Conservation (phyloP, 2,797 vertebrate genomes). For the Thaleichthys pacificus region DNA sequence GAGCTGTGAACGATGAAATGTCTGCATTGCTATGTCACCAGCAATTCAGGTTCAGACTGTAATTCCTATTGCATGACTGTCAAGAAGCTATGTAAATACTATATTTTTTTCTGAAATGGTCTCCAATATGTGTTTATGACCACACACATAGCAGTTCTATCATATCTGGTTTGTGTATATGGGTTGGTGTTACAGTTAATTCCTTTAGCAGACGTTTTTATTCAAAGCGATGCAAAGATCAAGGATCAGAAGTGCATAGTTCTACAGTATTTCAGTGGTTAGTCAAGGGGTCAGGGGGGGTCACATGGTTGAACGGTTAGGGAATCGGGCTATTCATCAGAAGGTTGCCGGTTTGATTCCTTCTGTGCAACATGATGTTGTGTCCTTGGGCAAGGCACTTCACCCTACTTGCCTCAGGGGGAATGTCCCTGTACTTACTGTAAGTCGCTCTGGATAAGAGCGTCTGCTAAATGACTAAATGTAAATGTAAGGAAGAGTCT, state of each 20-base stretch:
- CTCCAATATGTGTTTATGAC: neutral
- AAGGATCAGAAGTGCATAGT: neutral
- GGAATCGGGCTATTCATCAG: neutral
- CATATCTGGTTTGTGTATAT: constrained; percentile 1
- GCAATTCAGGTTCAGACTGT: constrained; percentile 6
- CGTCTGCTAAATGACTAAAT: too few species aligned
- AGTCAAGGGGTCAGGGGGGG: too few species aligned
- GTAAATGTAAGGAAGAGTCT: neutral
- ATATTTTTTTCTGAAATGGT: neutral
- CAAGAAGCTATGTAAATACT: neutral
- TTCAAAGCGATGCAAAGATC: neutral
- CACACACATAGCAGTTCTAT: neutral
- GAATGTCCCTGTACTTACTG: too few species aligned
- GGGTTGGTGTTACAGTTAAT: too few species aligned
- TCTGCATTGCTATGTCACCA: neutral
- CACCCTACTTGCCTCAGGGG: too few species aligned
- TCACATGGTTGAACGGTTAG: too few species aligned
- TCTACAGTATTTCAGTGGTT: neutral
- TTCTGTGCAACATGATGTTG: neutral
- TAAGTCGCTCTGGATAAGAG: too few species aligned
- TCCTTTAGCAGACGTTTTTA: neutral
- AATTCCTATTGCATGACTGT: neutral
- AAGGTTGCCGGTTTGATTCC: neutral
- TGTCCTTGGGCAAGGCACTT: neutral
- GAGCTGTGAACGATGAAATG: constrained; percentile 21